Evolutionary conservation across 2,113 vertebrate genomes (phyloP).

Genomic region (Thalassarche chlororhynchos): DNA sequence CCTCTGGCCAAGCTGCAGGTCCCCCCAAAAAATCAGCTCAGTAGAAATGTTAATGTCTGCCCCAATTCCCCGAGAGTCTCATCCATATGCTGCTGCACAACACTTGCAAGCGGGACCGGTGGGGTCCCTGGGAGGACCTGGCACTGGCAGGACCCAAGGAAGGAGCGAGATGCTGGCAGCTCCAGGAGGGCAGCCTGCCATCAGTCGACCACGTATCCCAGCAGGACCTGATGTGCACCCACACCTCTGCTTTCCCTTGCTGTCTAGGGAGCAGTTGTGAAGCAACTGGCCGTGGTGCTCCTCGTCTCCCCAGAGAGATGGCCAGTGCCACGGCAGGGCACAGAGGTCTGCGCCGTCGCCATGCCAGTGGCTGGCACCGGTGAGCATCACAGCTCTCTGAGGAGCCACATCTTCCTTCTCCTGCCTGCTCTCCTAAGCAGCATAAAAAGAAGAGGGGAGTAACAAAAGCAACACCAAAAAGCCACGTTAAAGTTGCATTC

Average conservation of each 20-base stretch:
- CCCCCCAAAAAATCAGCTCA: not conserved
- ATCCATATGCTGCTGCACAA: not conserved
- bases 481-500: accelerated
- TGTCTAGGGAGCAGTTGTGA: not conserved
- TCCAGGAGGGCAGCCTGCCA: not conserved
- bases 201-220: accelerated
- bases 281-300: not conserved
- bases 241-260: not conserved
- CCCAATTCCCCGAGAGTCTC: accelerated
- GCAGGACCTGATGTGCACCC: not conserved
- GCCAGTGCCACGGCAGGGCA: not conserved
- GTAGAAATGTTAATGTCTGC: not conserved
- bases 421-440: not conserved
- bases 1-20: not conserved
- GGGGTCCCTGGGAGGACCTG: not conserved
- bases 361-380: accelerated
- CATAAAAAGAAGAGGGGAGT: not conserved
- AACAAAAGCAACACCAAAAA: not conserved
- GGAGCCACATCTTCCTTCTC: not conserved
- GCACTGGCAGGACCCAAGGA: accelerated
- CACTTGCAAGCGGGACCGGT: not conserved
- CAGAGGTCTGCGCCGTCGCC: accelerated
- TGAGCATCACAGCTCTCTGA: accelerated
- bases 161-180: not conserved
- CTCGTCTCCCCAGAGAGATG: not conserved